Percentiles rank a stretch among this genome's conserved stretches.
Conservation (phyloP, 2,113 vertebrate species). For the Oenanthe oenanthe region DNA sequence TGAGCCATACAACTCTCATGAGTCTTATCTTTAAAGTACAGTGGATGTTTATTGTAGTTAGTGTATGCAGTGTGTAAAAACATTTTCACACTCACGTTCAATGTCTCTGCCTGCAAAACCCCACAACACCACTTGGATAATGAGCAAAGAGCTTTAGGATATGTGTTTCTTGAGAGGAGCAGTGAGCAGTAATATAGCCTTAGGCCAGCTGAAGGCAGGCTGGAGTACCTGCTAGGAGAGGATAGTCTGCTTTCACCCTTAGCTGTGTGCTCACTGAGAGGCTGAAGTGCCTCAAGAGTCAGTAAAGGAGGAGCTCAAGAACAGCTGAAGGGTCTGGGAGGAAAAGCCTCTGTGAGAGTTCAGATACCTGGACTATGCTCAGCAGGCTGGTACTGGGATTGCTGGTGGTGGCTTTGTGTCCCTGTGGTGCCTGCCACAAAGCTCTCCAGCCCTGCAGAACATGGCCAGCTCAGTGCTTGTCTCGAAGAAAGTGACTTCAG, state of each 20-base stretch:
- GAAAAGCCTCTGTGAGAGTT: background rate
- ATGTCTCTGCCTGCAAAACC: accelerated
- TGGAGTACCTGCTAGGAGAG: background rate
- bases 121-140: background rate
- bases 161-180: background rate
- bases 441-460: background rate
- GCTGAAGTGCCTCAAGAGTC: background rate
- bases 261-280: background rate
- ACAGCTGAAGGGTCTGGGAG: background rate
- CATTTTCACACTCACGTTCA: background rate
- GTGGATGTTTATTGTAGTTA: background rate
- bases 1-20: background rate
- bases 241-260: background rate
- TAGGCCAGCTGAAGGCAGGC: background rate
- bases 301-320: background rate
- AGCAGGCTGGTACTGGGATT: background rate
- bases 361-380: background rate
- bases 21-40: background rate
- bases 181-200: background rate
- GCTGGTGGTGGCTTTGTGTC: background rate
- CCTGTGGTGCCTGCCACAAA: background rate
- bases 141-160: background rate
- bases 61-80: background rate
- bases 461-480: background rate
- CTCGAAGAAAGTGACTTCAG: background rate